Evolutionary conservation across 2,797 vertebrate species (phyloP), one percentile per base, ranked within the genome.

Genomic region (Scleropages formosus): DNA sequence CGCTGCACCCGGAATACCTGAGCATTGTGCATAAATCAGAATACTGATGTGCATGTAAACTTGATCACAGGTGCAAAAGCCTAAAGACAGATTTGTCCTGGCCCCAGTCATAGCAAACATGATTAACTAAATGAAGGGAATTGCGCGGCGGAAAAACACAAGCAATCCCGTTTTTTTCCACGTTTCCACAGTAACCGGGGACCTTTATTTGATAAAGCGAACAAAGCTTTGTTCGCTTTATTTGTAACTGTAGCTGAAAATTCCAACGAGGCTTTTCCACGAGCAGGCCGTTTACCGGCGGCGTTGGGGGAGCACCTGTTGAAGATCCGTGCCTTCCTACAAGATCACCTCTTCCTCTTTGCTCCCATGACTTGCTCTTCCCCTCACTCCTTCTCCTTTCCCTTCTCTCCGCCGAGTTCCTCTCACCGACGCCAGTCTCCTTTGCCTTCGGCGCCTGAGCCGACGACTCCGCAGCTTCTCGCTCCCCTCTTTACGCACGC

Each of bases 181-280:
- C 31, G 76, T 73, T 80, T 80, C 80, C 75, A 82, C 81, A 79
- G 80, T 84, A 66, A 74, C 84, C 85, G 39, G 31, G 39, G 31
- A 39, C 6, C 31, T 39, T 39, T n/a, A n/a, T n/a, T n/a, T 39
- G 31, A 6, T 39, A 6, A 39, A 39, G 31, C 2, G 39, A 6
- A 31, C 31, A 39, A 6, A 39, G 31, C 31, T 39, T 2, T 39
- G 6, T 81, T 87, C 82, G 86, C 84, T 86, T 84, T 77, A 49
- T 85, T 85, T 89, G 85, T 89, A 87, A 88, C 81, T 88, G 88
- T 85, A 78, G 76, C 79, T 90, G 84, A 81, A 84, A 75, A 83
- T 90, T 16, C 9, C 22, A 69, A 27, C 12, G 20, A 69, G 67
- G 67, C 47, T 22, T 49, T 69, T 49, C 69, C 61, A 27, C 26